Conservation (phyloP, 2,113 vertebrate genomes). For the Saccopteryx leptura region DNA sequence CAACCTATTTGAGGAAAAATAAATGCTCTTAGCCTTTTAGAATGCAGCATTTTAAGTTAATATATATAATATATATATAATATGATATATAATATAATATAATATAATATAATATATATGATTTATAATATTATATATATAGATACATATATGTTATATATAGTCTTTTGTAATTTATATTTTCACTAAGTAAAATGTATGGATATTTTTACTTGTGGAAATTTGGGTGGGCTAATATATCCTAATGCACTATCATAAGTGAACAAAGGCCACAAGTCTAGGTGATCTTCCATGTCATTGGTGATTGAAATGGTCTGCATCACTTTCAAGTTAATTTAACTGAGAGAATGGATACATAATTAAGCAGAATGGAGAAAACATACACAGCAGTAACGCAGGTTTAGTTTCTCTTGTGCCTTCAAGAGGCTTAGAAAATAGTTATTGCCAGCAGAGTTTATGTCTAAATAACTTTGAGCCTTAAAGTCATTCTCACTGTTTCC, state of each 20-base stretch:
- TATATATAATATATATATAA: not conserved
- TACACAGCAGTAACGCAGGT: not conserved
- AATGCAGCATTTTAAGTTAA: not conserved
- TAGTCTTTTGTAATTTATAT: not conserved
- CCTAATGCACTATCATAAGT: too few species aligned
- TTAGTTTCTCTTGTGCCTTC: not conserved
- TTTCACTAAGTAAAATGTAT: not conserved
- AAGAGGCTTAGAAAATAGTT: not conserved
- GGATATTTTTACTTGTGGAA: not conserved
- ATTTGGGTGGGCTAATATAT: too few species aligned
- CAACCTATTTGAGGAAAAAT: not conserved
- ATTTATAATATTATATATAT: not conserved
- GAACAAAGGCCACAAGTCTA: too few species aligned
- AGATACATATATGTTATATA: not conserved
- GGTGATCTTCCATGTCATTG: too few species aligned
- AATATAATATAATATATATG: not conserved
- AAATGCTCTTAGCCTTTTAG: not conserved
- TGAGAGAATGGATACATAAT: constrained; percentile 70
- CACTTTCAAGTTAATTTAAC: constrained; percentile 89
- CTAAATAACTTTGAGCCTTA: not conserved
- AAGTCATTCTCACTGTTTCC: not conserved
- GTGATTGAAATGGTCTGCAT: too few species aligned
- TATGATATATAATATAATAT: not conserved
- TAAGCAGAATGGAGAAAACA: not conserved
- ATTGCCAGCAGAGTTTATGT: not conserved